Conservation (phyloP, 2,113 vertebrate genomes). For the Speoplatyrhinus poulsoni region DNA sequence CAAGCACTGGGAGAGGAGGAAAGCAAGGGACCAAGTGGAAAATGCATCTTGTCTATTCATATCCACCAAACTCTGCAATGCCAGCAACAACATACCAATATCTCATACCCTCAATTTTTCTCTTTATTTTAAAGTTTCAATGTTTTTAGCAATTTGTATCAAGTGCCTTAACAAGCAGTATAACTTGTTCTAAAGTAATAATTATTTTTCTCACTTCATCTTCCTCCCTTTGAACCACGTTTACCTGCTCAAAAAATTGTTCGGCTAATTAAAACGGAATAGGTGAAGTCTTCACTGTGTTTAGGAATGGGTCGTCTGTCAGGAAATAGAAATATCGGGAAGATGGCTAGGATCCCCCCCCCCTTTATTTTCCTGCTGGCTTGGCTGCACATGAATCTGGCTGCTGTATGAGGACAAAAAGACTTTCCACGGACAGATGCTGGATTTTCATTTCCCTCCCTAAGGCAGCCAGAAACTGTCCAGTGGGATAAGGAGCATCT, state of each 20-base stretch:
- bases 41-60: constrained; percentile 41
- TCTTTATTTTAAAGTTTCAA: constrained; percentile 44
- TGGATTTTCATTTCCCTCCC: constrained; percentile 49
- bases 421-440: constrained; percentile 67
- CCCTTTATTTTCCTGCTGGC: constrained; percentile 27
- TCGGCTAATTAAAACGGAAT: constrained; percentile 34
- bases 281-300: constrained; percentile 47
- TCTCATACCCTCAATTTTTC: constrained; percentile 43
- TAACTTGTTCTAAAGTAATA: constrained; percentile 92
- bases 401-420: constrained; percentile 48
- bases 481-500: constrained; percentile 55
- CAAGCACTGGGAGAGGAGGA: constrained; percentile 58
- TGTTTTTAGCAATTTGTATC: constrained; percentile 93
- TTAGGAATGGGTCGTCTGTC: constrained; percentile 34
- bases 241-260: constrained; percentile 48
- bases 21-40: constrained; percentile 59
- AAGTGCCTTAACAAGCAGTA: constrained; percentile 99
- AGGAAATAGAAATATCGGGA: constrained; percentile 18
- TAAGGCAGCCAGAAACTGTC: constrained; percentile 64
- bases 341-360: constrained; percentile 9
- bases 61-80: constrained; percentile 39
- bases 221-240: constrained; percentile 28
- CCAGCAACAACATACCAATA: constrained; percentile 49
- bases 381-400: constrained; percentile 49
- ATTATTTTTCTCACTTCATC: constrained; percentile 50